phyloP scores from a whole-genome alignment of 2,113 vertebrate species.

The Caloenas nicobarica region DNA sequence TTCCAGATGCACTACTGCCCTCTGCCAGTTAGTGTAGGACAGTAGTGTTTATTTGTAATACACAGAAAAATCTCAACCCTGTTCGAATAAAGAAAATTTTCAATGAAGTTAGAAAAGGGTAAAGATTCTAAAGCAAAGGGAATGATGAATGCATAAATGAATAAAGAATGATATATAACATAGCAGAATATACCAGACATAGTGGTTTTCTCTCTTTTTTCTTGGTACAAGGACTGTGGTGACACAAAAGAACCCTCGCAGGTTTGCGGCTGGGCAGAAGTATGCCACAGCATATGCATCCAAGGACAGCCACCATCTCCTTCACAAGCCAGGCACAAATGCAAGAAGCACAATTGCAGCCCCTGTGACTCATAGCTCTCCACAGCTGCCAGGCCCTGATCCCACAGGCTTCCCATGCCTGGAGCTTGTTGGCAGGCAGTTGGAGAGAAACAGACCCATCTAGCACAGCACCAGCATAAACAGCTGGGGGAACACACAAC shows the following conservation, averaged over 20 bases:
- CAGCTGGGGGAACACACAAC: background rate
- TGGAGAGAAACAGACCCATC: background rate
- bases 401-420: background rate
- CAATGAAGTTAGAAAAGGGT: background rate
- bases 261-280: background rate
- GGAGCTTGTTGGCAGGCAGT: background rate
- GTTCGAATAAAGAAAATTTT: background rate
- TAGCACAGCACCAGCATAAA: background rate
- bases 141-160: background rate
- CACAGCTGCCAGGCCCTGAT: background rate
- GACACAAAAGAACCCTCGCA: background rate
- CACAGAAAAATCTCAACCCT: accelerated
- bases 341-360: background rate
- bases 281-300: background rate
- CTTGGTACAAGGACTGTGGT: background rate
- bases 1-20: background rate
- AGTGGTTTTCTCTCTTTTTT: background rate
- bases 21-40: background rate
- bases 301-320: background rate
- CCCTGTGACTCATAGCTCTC: background rate
- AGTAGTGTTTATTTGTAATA: background rate
- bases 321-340: background rate
- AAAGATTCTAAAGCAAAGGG: background rate
- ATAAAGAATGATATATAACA: background rate
- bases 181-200: background rate